Evolutionary conservation across 2,888 invertebrate genomes (phyloP).

Genomic region (Oconnorella tubifera): DNA sequence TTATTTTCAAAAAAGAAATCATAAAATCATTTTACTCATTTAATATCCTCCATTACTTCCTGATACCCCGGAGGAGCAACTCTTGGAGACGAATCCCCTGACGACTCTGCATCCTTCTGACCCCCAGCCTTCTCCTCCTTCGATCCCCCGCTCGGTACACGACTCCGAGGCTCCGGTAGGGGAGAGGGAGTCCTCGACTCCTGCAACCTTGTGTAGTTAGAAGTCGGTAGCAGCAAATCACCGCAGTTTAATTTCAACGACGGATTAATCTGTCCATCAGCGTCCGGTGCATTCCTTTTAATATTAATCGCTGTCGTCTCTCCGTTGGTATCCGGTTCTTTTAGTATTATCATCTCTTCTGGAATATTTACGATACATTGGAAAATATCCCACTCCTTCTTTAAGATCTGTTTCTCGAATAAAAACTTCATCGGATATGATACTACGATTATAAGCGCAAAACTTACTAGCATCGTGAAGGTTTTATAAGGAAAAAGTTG

Average conservation of each 20-base stretch:
- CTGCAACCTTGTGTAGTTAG: constrained; percentile 19
- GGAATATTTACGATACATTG: constrained; percentile 91
- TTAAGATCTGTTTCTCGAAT: constrained; percentile 80
- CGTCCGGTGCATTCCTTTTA: constrained; percentile 32
- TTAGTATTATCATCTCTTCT: constrained; percentile 66
- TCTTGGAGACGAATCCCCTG: no score
- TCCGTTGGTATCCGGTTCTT: constrained; percentile 36
- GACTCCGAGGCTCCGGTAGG: constrained; percentile 19
- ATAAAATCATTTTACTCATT: no score
- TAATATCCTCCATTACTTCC: no score
- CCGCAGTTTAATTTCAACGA: constrained; percentile 53
- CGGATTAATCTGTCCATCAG: constrained; percentile 50
- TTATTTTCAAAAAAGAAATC: no score
- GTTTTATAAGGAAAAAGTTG: constrained; percentile 96
- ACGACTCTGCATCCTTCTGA: no score
- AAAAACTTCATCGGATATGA: constrained; percentile 65
- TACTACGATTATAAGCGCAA: constrained; percentile 42
- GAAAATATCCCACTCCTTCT: constrained; percentile 72
- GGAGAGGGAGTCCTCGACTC: constrained; percentile 24
- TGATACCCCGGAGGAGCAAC: no score
- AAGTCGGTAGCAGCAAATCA: constrained; percentile 36
- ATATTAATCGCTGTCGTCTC: constrained; percentile 45
- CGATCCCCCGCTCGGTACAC: constrained; percentile 13
- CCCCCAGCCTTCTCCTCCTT: no score
- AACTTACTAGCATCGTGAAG: constrained; percentile 78